Evolutionary conservation across 2,113 vertebrate species (phyloP).

Genomic region (Macroglossus sobrinus): DNA sequence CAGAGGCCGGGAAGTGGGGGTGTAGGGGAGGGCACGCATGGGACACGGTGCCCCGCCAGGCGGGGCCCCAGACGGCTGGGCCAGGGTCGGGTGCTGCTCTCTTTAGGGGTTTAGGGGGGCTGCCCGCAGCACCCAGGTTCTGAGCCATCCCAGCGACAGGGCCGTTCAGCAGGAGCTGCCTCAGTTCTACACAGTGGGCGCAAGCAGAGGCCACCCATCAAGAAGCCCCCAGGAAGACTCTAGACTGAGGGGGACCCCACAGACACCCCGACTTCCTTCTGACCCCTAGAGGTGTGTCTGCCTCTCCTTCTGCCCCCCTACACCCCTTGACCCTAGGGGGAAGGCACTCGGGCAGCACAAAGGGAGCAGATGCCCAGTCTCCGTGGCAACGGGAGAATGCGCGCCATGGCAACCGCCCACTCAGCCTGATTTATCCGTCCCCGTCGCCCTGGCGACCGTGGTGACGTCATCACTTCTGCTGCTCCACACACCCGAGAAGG

Average conservation of each 20-base stretch:
- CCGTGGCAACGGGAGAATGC: conserved; percentile 80
- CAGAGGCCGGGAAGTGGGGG: background rate
- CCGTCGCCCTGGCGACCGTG: conserved; percentile 87
- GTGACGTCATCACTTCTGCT: conserved; percentile 86
- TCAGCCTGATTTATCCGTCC: conserved; percentile 83
- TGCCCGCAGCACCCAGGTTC: background rate
- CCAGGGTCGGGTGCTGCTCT: background rate
- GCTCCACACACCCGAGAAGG: conserved; percentile 84
- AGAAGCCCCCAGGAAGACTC: background rate
- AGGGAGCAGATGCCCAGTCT: conserved; percentile 82
- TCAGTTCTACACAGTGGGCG: background rate
- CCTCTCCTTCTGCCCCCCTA: conserved; percentile 50
- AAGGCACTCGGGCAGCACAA: conserved; percentile 72
- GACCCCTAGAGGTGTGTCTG: conserved; percentile 59
- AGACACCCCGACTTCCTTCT: conserved; percentile 41
- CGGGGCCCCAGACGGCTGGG: background rate
- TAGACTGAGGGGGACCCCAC: background rate
- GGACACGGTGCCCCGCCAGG: background rate
- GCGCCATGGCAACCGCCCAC: conserved; percentile 84
- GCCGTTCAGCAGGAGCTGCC: background rate
- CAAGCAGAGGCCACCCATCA: background rate
- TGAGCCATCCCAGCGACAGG: background rate
- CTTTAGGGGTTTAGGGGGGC: background rate
- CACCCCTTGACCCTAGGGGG: conserved; percentile 75
- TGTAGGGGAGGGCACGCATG: background rate